phyloP scores from a whole-genome alignment of 2,797 vertebrate species.

The Sylvia borin region DNA sequence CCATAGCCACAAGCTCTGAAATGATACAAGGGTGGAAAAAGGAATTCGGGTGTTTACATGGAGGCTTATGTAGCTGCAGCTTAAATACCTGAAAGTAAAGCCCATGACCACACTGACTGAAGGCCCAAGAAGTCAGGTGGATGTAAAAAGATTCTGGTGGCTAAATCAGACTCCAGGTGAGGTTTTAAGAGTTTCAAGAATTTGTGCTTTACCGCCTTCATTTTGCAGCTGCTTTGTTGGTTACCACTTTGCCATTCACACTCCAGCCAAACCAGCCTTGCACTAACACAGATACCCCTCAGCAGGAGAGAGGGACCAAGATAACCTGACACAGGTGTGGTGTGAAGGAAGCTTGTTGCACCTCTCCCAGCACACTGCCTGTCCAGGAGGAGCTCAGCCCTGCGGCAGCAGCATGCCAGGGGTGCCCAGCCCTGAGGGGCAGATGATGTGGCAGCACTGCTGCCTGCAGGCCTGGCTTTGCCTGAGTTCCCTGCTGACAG shows the following conservation, averaged over 20 bases:
- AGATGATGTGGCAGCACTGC: background rate
- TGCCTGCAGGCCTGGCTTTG: background rate
- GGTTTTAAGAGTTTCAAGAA: background rate
- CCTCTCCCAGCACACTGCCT: background rate
- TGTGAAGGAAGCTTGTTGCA: background rate
- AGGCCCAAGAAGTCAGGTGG: background rate
- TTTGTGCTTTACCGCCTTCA: background rate
- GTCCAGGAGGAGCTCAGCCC: background rate
- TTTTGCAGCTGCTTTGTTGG: background rate
- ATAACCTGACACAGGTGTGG: accelerated
- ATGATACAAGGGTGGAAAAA: background rate
- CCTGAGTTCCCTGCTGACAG: background rate
- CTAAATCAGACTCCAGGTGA: background rate
- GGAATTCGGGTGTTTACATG: background rate
- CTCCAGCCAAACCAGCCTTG: background rate
- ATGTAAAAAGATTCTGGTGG: background rate
- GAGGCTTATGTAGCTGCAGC: background rate
- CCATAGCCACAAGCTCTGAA: background rate
- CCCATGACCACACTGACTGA: background rate
- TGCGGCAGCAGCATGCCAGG: background rate
- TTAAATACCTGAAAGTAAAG: background rate
- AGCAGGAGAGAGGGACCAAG: background rate
- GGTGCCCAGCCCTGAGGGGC: background rate
- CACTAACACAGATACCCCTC: background rate
- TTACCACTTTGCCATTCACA: background rate